Base-by-base conservation (phyloP, 2,888 invertebrate species). In the Pasiphila rectangulata region DNA sequence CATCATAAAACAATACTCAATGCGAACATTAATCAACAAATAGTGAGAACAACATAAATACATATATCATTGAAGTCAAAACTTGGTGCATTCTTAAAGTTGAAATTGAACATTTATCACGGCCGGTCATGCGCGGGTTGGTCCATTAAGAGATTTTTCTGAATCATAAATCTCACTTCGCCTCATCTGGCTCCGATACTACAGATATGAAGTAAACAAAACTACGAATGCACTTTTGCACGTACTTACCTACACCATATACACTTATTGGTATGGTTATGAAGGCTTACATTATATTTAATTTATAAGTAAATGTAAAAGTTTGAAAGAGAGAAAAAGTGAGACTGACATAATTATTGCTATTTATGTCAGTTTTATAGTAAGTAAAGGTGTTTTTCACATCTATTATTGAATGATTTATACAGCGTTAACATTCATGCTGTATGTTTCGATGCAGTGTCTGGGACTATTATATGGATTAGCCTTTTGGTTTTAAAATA, bases 71-170 rank as follows among this genome's bases (percentile, higher is more conserved):
- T 64, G 62, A 61, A 82, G 84, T 86, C 85, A 83, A 84, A 87
- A 86, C 82, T 87, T 79, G 72, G 80, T 78, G 75, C 83, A 82
- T 83, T 85, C 81, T 76, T 79, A 74, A 85, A 86, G 83, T 87
- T 84, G 75, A 83, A 80, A 87, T 86, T 87, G 86, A 80, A 86
- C 87, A 88, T 88, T 86, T 86, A 87, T 88, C 87, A 85, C 79
- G 65, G 59, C 51, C 67, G 79, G 76, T 75, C 82, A 80, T 80
- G 79, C 83, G 79, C 83, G 70, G 73, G 75, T 76, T 74, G 79
- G 77, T 85, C 84, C 86, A 88, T 88, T 87, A 88, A 83, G 82
- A 85, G 82, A 86, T 87, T 84, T 84, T 85, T 85, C 86, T 84
- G 80, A 77, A 76, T 77, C 84, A 86, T 88, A 88, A 87, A 88